Base-by-base conservation (phyloP, 2,888 invertebrate species). In the Drosophila engyochracea region DNA sequence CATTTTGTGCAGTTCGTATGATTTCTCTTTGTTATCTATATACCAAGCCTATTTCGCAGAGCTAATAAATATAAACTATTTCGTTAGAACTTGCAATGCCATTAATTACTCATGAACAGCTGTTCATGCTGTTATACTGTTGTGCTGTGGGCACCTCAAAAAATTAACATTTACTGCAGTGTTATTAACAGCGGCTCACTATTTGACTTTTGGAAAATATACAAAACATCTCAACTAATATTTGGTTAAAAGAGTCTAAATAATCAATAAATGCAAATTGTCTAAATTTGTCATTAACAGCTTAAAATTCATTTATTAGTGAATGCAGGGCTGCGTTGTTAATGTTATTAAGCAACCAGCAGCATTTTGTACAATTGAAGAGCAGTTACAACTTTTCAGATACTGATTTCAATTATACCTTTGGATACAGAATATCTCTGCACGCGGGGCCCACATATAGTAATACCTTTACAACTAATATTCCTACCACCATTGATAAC, bases 1-100 rank as follows among this genome's bases (percentile, higher is more conserved):
- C 98, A 98, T 98, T 93, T 94, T 95, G 63, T 31, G 9, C 5
- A 52, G 22, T 35, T 47, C 16, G 25, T 25, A 16, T 25, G 28
- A 12, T 12, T 25, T 30, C 5, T 28, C 22, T 37, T 37, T 19
- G 19, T 55, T 55, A 5, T 35, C 28, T 22, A 31, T 22, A 4
- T n/a, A 28, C 14, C 0, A 47, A 47, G 16, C 1, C 25, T 25
- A 55, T 25, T 72, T 52, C 52, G 19, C 5, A 22, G 51, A 5
- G 0, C 1, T 53, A 25, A 28, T 37, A 44, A 54, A 62, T 41
- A 49, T 7, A 6, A 53, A 22, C 6, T 51, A 76, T 79, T 80
- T 71, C 78, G 51, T 16, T 64, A 81, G 44, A 53, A 28, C 7
- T 41, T 37, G 79, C 64, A 79, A 44, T 55, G 28, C 79, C 76